Base-by-base conservation (phyloP, 2,888 invertebrate species). In the Drosophila monieri region DNA sequence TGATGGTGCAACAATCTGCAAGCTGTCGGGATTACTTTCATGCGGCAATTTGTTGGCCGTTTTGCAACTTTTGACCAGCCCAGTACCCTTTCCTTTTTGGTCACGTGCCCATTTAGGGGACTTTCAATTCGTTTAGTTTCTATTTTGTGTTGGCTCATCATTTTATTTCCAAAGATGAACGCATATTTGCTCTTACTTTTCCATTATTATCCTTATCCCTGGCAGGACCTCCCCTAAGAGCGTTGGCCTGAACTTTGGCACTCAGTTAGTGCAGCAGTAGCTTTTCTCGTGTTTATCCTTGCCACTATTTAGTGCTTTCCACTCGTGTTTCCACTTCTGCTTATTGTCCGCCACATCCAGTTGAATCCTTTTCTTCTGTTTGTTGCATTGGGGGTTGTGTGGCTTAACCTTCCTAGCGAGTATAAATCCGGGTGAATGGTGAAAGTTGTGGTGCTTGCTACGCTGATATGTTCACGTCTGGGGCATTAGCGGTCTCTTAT, bases 201-300 rank as follows among this genome's bases (percentile, higher is more conserved):
- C 41, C 71, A 65, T 78, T 78, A 84, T 78, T 86, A 73, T 87
- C 78, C 71, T 54, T 72, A 74, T 62, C 62, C 61, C 65, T 54
- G 10, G 10, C 8, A 9, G 21, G 14, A 9, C 27, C 15, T n/a
- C 15, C 46, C 44, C 15, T 14, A 27, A 39, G 74, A 30, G 85
- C 86, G 78, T 88, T 85, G 88, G 90, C 89, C 90, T 90, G 90
- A 90, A 90, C 85, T 88, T 88, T 90, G 85, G 78, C 91, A 90
- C 91, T 89, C 88, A 73, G 77, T 76, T 71, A 74, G 76, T 71
- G 75, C 74, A 74, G 78, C 80, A 76, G 76, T 80, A 35, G 35
- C 69, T 77, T 83, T 74, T 73, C 56, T 39, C 18, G 43, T 25
- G 43, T 56, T 73, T 79, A 73, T 74, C 67, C 72, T 15, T 74